phyloP scores from a whole-genome alignment of 2,888 invertebrate species.

The Taphrorychus bicolor region DNA sequence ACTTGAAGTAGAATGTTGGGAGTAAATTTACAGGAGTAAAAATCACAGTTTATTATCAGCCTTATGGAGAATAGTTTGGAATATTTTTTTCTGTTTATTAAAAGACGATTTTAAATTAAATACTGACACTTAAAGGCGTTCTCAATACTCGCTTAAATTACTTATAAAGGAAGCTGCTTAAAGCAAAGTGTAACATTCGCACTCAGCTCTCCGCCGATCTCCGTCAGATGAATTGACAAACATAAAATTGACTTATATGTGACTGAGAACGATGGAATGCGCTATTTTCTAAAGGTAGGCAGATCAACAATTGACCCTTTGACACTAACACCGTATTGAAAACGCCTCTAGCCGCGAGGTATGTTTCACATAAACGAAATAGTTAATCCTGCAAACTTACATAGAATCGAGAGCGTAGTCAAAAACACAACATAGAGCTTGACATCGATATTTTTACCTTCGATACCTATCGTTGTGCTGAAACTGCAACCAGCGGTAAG shows the following conservation, averaged over 20 bases:
- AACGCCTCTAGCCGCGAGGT: not conserved
- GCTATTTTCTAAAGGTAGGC: constrained; percentile 1
- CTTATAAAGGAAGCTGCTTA: no score
- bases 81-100: not conserved
- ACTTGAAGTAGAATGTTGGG: constrained; percentile 1
- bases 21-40: constrained; percentile 10
- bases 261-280: not conserved
- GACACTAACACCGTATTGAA: not conserved
- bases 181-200: not conserved
- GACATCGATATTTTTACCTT: not conserved
- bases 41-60: constrained; percentile 7
- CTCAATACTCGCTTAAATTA: not conserved
- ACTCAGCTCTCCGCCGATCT: not conserved
- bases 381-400: constrained; percentile 33
- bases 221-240: not conserved
- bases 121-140: not conserved
- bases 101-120: not conserved
- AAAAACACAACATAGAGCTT: not conserved
- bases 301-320: not conserved
- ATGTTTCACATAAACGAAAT: constrained; percentile 6
- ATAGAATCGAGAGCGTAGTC: not conserved
- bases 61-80: not conserved
- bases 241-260: not conserved
- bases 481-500: constrained; percentile 33
- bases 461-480: constrained; percentile 1